These are phyloP conservation scores for Macrochelys suwanniensis DNA, from an alignment of 2,797 vertebrate species.

Conservation along the genomic window DNA sequence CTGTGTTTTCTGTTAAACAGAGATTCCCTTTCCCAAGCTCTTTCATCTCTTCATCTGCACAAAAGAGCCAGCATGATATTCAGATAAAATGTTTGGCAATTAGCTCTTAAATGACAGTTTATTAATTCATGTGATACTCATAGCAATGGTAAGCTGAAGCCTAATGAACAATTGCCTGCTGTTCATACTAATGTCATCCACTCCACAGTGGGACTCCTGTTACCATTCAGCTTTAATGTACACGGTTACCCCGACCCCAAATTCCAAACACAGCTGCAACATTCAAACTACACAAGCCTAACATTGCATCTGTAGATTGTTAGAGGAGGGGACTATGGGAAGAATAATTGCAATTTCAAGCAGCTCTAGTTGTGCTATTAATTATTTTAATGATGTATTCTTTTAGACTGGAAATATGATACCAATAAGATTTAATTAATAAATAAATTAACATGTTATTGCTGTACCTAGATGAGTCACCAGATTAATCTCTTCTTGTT, in stretches of 20 bases:
- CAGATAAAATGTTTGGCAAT: neutral
- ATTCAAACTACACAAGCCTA: neutral
- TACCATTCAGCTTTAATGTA: neutral
- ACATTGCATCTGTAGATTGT: neutral
- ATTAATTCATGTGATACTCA: neutral
- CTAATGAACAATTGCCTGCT: rapidly evolving
- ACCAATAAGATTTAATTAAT: constrained; percentile 72
- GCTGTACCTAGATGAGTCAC: constrained; percentile 44
- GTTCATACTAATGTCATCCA: neutral
- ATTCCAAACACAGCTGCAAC: rapidly evolving
- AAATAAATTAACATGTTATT: constrained; percentile 71
- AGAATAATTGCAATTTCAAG: constrained; percentile 44
- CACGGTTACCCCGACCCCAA: rapidly evolving
- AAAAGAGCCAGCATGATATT: neutral
- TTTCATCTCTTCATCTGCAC: neutral
- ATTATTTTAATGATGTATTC: constrained; percentile 77
- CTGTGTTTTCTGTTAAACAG: neutral
- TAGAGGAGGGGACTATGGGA: rapidly evolving
- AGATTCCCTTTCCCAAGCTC: neutral
- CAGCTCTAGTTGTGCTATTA: constrained; percentile 62
- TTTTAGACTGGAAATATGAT: constrained; percentile 72
- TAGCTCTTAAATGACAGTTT: neutral
- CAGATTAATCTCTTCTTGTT: constrained; percentile 31
- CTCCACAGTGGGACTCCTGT: neutral
- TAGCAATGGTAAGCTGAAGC: neutral